Conservation (phyloP, 2,888 invertebrate genomes). For the Clostera curtula region DNA sequence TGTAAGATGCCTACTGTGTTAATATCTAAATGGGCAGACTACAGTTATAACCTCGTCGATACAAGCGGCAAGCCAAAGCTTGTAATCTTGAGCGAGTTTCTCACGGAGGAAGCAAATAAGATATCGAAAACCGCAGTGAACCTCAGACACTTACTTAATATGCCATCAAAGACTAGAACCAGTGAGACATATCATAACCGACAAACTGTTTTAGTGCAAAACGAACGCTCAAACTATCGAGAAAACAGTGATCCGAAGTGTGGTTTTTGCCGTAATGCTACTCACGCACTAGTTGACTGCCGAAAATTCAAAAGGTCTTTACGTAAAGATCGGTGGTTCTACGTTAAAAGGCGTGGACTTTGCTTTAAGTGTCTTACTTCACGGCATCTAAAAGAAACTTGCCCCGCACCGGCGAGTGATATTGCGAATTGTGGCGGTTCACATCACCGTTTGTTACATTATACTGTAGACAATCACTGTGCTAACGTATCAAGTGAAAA, state of each 20-base stretch:
- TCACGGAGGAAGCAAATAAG: constrained; percentile 16
- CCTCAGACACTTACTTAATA: background rate
- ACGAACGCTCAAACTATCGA: constrained; percentile 8
- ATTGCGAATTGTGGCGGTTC: constrained; percentile 6
- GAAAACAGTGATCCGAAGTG: constrained; percentile 5
- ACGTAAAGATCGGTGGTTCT: constrained; percentile 13
- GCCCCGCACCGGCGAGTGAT: constrained; percentile 16
- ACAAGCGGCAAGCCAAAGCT: constrained; percentile 9
- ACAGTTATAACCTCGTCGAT: constrained; percentile 13
- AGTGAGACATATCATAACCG: constrained; percentile 5
- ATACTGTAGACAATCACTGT: background rate
- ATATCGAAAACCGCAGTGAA: constrained; percentile 7
- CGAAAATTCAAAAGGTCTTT: constrained; percentile 13
- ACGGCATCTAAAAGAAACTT: constrained; percentile 11
- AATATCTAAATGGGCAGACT: constrained; percentile 20
- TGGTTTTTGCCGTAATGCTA: constrained; percentile 7
- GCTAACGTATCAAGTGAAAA: background rate
- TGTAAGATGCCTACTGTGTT: constrained; percentile 15
- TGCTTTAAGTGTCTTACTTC: constrained; percentile 17
- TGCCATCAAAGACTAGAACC: background rate
- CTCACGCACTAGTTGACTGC: constrained; percentile 13
- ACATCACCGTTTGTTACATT: constrained; percentile 5
- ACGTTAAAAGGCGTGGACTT: constrained; percentile 8
- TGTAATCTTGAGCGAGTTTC: constrained; percentile 16
- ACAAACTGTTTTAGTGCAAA: constrained; percentile 5